A percentile compares a stretch with the other conserved stretches of the same genome.
Evolutionary conservation across 2,113 vertebrate genomes (phyloP).

Genomic region (Turdus rufiventris): DNA sequence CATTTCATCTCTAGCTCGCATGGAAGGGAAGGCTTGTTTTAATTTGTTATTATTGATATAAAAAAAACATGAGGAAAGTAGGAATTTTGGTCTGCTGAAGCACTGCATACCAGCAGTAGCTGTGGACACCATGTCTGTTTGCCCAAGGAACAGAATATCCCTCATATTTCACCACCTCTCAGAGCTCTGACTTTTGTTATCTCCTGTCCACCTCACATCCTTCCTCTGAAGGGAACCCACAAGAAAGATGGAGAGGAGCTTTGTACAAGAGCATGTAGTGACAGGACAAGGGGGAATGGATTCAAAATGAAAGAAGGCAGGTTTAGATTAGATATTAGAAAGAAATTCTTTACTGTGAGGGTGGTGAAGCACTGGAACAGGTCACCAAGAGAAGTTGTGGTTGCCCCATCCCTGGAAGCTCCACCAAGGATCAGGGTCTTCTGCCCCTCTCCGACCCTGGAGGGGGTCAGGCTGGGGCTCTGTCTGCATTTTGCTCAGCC

Average conservation of each 20-base stretch:
- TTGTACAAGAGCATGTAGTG: neutral
- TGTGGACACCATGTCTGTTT: neutral
- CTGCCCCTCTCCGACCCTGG: neutral
- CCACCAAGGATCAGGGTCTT: neutral
- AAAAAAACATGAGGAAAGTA: neutral
- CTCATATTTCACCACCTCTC: neutral
- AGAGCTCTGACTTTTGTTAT: neutral
- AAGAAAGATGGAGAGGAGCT: neutral
- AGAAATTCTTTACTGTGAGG: neutral
- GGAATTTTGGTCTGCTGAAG: neutral
- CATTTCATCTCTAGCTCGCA: neutral
- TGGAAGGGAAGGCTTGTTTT: neutral
- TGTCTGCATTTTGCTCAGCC: fast-evolving
- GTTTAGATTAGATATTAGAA: neutral
- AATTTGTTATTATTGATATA: neutral
- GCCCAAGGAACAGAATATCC: neutral
- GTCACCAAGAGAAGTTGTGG: neutral
- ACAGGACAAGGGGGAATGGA: neutral
- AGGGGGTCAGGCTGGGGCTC: neutral
- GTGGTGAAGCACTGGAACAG: neutral
- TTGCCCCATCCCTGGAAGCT: neutral
- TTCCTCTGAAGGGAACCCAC: neutral
- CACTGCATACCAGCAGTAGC: neutral
- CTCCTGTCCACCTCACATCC: neutral
- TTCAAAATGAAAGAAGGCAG: neutral